Percentiles rank a stretch among this genome's conserved stretches.
Conservation (phyloP, 2,888 invertebrate species). For the Sialis lutaria region DNA sequence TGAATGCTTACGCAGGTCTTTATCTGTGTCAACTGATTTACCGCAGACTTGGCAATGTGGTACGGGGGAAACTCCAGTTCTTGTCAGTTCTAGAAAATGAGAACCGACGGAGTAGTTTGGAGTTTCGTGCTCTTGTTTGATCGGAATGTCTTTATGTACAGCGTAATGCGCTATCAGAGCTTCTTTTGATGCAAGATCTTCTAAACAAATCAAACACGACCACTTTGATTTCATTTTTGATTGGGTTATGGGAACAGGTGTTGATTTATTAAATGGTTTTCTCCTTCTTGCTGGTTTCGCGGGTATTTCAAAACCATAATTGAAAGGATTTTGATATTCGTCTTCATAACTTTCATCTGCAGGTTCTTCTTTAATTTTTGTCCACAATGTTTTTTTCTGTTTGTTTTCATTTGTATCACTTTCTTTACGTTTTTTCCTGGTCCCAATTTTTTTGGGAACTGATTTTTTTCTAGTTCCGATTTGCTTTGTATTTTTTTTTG, state of each 20-base stretch:
- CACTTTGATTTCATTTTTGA: conserved; percentile 9
- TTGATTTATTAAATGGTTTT: conserved; percentile 2
- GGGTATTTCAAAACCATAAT: conserved; percentile 3
- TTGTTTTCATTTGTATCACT: conserved; percentile 1
- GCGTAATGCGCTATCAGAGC: conserved; percentile 13
- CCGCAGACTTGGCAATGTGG: conserved; percentile 20
- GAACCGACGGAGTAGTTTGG: background rate
- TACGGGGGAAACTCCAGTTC: background rate
- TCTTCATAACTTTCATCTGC: conserved; percentile 1
- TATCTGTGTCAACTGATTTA: conserved; percentile 19
- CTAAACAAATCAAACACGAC: conserved; percentile 13
- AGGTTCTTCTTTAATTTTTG: background rate
- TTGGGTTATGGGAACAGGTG: background rate
- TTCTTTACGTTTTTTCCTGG: background rate
- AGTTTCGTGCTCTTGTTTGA: conserved; percentile 4
- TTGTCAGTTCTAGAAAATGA: background rate
- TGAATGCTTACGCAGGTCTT: conserved; percentile 21
- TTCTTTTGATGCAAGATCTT: conserved; percentile 9
- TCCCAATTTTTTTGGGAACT: conserved; percentile 1
- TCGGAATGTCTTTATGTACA: conserved; percentile 11
- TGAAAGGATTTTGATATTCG: conserved; percentile 5
- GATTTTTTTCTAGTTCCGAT: background rate
- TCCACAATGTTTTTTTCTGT: background rate
- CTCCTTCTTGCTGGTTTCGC: conserved; percentile 1
- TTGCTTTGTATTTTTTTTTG: background rate